Conservation (phyloP, 1,140 invertebrate genomes). For the Zaprionus camerounensis region DNA sequence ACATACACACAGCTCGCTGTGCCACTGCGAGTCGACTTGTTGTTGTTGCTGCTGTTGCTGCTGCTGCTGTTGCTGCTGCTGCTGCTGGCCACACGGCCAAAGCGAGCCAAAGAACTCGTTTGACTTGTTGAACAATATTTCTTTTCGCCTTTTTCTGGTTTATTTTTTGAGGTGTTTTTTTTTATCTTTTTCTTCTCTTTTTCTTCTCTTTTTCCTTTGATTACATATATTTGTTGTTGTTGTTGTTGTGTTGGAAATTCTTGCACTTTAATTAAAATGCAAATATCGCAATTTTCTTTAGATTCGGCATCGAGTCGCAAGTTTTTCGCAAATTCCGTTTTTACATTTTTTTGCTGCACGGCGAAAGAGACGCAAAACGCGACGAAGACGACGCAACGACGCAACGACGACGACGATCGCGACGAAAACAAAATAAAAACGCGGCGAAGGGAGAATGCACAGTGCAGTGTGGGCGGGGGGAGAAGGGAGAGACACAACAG, state of each 20-base stretch:
- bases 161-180: slow-evolving; percentile 52
- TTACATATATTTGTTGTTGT: slow-evolving; percentile 49
- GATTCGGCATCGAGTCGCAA: slow-evolving; percentile 28
- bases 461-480: background rate
- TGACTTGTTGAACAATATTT: slow-evolving; percentile 83
- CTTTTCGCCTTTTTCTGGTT: slow-evolving; percentile 66
- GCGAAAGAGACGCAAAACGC: slow-evolving; percentile 29
- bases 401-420: slow-evolving; percentile 16
- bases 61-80: slow-evolving; percentile 32
- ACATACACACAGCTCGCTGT: slow-evolving; percentile 36
- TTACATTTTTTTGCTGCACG: slow-evolving; percentile 44
- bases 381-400: slow-evolving; percentile 4
- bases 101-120: slow-evolving; percentile 83
- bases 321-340: slow-evolving; percentile 32
- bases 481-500: background rate
- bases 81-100: slow-evolving; percentile 75
- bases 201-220: slow-evolving; percentile 49
- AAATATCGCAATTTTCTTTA: slow-evolving; percentile 53
- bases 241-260: slow-evolving; percentile 55
- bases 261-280: slow-evolving; percentile 49
- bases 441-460: slow-evolving; percentile 45
- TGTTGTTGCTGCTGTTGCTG: slow-evolving; percentile 43
- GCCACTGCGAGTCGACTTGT: slow-evolving; percentile 61
- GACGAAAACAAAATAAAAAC: slow-evolving; percentile 69
- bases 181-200: slow-evolving; percentile 16